Conservation (phyloP, 2,888 invertebrate species). For the Meganola albula region DNA sequence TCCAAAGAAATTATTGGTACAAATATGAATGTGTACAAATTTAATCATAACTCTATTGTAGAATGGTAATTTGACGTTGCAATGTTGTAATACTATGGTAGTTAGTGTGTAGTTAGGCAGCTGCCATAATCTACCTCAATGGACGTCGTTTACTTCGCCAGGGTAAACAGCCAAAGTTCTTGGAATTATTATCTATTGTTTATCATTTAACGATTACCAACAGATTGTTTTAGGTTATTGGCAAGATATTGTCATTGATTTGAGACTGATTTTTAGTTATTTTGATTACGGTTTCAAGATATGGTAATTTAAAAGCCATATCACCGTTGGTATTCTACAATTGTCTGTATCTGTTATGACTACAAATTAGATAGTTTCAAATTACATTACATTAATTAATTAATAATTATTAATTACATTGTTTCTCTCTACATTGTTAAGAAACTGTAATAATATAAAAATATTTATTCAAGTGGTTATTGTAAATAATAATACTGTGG, state of each 20-base stretch:
- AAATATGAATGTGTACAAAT: constrained; percentile 74
- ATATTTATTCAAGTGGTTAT: too few species aligned
- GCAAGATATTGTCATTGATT: constrained; percentile 34
- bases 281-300: constrained; percentile 14
- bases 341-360: not conserved
- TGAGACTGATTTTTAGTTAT: constrained; percentile 58
- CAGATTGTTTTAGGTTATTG: constrained; percentile 28
- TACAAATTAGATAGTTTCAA: too few species aligned
- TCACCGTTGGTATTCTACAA: not conserved
- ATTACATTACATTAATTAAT: too few species aligned
- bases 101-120: constrained; percentile 59
- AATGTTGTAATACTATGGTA: constrained; percentile 67
- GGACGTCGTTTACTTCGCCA: constrained; percentile 50
- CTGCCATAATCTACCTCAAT: constrained; percentile 74
- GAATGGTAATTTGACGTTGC: constrained; percentile 66
- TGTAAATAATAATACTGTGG: too few species aligned
- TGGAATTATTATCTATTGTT: constrained; percentile 59
- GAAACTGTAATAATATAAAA: too few species aligned
- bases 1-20: constrained; percentile 77
- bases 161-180: constrained; percentile 71
- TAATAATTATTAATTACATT: not conserved
- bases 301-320: constrained; percentile 6
- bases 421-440: not conserved
- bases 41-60: constrained; percentile 57
- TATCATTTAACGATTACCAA: constrained; percentile 44